These are phyloP conservation scores for Oxygymnocypris stewartii DNA, from an alignment of 2,113 vertebrate species.

Conservation along the genomic window DNA sequence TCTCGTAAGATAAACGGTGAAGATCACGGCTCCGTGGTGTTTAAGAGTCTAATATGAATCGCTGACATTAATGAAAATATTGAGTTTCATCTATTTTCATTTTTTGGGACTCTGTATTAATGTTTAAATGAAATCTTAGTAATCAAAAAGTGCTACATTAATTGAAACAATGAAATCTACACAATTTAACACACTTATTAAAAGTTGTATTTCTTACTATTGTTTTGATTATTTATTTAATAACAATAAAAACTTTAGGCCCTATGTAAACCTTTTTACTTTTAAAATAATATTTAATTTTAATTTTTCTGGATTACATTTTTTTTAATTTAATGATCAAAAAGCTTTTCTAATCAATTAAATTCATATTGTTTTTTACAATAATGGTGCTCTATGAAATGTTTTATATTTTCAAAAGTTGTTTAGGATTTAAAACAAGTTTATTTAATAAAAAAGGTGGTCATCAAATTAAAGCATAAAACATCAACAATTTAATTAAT, in stretches of 20 bases:
- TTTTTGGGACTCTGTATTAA: neutral
- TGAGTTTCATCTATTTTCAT: neutral
- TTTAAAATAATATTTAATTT: neutral
- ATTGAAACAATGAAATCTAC: neutral
- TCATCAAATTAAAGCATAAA: too few species aligned
- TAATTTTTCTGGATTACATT: neutral
- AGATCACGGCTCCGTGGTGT: too few species aligned
- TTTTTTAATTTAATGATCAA: too few species aligned
- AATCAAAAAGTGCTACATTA: neutral
- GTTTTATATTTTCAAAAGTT: too few species aligned
- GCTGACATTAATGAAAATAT: too few species aligned
- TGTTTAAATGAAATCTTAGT: neutral
- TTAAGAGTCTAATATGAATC: neutral
- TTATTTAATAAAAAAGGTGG: too few species aligned
- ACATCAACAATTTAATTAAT: too few species aligned
- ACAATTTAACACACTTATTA: neutral
- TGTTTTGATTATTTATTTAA: too few species aligned
- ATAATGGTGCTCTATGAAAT: too few species aligned
- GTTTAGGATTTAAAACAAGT: too few species aligned
- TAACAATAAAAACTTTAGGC: neutral
- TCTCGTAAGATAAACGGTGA: constrained; percentile 54
- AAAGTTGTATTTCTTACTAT: neutral
- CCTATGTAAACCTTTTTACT: neutral
- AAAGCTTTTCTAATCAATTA: too few species aligned
- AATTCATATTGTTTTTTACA: too few species aligned